Evolutionary conservation across 2,113 vertebrate genomes (phyloP), one percentile per base, ranked within the genome.

Genomic region (Melierax canorus): DNA sequence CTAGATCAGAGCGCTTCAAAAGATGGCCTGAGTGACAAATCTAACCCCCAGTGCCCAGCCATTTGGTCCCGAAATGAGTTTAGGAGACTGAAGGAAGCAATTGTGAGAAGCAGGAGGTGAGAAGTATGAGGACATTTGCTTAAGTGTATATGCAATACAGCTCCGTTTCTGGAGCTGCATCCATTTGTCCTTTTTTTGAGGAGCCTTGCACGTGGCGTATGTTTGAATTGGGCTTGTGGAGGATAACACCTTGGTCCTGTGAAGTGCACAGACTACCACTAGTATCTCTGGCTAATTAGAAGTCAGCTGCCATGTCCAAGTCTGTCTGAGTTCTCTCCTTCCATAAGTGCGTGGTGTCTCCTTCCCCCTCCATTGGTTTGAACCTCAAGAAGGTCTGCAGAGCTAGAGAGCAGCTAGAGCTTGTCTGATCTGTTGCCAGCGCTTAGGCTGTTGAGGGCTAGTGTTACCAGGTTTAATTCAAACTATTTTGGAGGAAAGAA

Each of bases 81-180:
- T 36, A 67, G 19, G 12, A 68, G 67, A 34, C 22, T 79, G 75
- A 75, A 82, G 50, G 46, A 76, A 83, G 46, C 34, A 71, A 10
- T 53, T 84, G 38, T 51, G 45, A 86, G 60, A 69, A 90, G 12
- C n/a, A 66, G 46, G 36, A 60, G 36, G 27, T 71, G 71, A 79
- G 66, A 53, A 46, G 10, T 26, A 15, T 22, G 16, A 66, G 41
- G 16, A 53, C 11, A 16, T 86, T 71, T 79, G 53, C 68, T 50
- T 6, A 34, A 62, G 15, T 0, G 0, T 66, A 4, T 48, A 10
- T 38, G 12, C 2, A 4, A 3, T 77, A 45, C 0, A 6, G 27
- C 30, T 86, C 41, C 9, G 2, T 79, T 91, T 48, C 43, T 89
- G 62, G 58, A 83, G 51, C 32, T 86, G 16, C 19, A n/a, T 59